Base-by-base conservation (phyloP, 37 sponge, comb jelly and placozoan species). In the Amphimedon queenslandica region DNA sequence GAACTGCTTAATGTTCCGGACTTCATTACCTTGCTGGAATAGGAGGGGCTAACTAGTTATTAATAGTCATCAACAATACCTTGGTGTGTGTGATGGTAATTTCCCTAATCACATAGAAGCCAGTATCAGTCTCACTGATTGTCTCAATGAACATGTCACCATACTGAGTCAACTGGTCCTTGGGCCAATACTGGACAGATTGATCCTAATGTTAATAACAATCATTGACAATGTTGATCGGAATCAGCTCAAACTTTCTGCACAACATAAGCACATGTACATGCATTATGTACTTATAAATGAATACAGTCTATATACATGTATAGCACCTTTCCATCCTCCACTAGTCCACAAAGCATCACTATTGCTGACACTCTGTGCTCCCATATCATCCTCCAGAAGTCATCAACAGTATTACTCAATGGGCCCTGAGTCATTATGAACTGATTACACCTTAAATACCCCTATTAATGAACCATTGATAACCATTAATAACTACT, bases 381-480 rank as follows among this genome's bases (percentile, higher is more conserved):
- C 64, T 92, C 93, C 93, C 93, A 92, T 1, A 92, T 53, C 93
- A 92, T 92, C 73, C 88, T 79, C 93, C 93, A 92, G 73, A 92
- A 92, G 77, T 92, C 93, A 56, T 64, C 57, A 41, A 92, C 77
- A 0, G 93, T 92, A 57, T 60, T 37, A 38, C 75, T 65, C 85
- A 92, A 53, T 0, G 93, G 90, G 20, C 93, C 89, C 61, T 87
- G 89, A 2, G 90, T 79, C 39, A 92, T 42, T 23, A 92, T 88
- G 73, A 84, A 92, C 81, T 82, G 84, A 39, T 88, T 86, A 0
- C 85, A 72, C 1, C 60, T 56, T 27, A 82, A 81, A 37, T 92
- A 87, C 0, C 92, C 92, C 92, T 92, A 66, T 24, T 43, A 27
- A 57, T 8, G 53, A 47, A 47, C 13, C n/a, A n/a, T n/a, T n/a